Evolutionary conservation across 2,113 vertebrate genomes (phyloP).

Genomic region (Tetrax tetrax): DNA sequence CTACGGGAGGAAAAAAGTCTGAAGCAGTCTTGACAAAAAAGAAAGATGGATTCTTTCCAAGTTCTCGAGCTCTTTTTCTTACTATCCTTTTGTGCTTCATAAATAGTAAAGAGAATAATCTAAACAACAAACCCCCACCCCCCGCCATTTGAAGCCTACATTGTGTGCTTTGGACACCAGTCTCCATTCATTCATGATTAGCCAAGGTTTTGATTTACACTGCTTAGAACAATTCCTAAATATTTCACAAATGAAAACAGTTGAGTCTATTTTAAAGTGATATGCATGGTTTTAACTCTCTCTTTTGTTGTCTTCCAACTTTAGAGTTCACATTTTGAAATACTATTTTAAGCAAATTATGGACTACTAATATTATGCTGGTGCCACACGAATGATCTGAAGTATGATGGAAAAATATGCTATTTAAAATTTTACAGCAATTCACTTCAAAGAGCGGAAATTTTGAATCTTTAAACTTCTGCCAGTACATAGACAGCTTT

Average conservation of each 20-base stretch:
- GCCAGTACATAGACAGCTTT: background rate
- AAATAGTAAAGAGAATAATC: background rate
- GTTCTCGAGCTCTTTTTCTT: background rate
- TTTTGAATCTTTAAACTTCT: background rate
- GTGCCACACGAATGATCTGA: background rate
- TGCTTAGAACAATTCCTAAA: slow-evolving; percentile 23
- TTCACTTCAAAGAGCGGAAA: background rate
- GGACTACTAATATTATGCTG: background rate
- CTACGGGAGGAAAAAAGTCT: background rate
- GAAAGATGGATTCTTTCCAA: slow-evolving; percentile 28
- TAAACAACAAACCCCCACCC: background rate
- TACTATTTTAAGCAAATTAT: background rate
- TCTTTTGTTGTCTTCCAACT: background rate
- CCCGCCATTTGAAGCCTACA: background rate
- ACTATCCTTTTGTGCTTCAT: background rate
- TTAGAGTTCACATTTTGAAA: background rate
- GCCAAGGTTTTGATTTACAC: background rate
- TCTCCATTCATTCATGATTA: slow-evolving; percentile 32
- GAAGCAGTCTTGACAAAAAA: background rate
- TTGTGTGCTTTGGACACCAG: background rate
- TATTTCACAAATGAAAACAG: slow-evolving; percentile 20
- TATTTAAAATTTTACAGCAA: background rate
- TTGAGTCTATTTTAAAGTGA: slow-evolving; percentile 41
- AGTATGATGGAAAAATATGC: background rate
- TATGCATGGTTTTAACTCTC: background rate